These are phyloP conservation scores for Xenopus tropicalis DNA, from an alignment of 2,113 vertebrate genomes.

Conservation along the genomic window DNA sequence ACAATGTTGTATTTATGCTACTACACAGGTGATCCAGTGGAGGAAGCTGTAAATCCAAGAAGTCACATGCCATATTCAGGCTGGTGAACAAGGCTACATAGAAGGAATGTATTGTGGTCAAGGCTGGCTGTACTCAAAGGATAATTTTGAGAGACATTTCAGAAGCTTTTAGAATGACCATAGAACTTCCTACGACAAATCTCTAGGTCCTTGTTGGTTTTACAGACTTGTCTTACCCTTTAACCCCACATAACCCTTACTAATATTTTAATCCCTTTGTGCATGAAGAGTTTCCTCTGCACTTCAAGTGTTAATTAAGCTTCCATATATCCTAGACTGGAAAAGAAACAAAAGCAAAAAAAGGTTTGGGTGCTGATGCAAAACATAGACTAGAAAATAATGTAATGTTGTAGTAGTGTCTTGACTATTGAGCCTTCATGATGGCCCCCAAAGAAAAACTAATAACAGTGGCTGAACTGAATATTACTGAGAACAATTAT, in stretches of 20 bases:
- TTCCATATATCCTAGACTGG: too few species aligned
- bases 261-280: constrained; percentile 37
- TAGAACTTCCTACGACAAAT: constrained; percentile 38
- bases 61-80: constrained; percentile 43
- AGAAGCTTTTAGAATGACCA: background rate
- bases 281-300: constrained; percentile 22
- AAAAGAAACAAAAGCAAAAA: too few species aligned
- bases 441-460: too few species aligned
- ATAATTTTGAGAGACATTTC: background rate
- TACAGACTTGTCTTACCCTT: constrained; percentile 34
- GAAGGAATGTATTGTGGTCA: constrained; percentile 10
- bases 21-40: constrained; percentile 51
- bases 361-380: too few species aligned
- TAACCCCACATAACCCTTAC: constrained; percentile 15
- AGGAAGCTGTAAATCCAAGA: constrained; percentile 55
- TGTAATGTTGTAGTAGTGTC: too few species aligned
- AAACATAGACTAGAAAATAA: too few species aligned
- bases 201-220: constrained; percentile 22
- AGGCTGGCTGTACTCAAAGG: constrained; percentile 19
- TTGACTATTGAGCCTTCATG: too few species aligned
- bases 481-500: too few species aligned
- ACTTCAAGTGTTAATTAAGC: too few species aligned
- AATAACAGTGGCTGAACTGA: too few species aligned
- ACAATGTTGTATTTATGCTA: constrained; percentile 54
- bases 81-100: background rate